Conservation (phyloP, 2,888 invertebrate genomes). For the Drosophila mettleri region DNA sequence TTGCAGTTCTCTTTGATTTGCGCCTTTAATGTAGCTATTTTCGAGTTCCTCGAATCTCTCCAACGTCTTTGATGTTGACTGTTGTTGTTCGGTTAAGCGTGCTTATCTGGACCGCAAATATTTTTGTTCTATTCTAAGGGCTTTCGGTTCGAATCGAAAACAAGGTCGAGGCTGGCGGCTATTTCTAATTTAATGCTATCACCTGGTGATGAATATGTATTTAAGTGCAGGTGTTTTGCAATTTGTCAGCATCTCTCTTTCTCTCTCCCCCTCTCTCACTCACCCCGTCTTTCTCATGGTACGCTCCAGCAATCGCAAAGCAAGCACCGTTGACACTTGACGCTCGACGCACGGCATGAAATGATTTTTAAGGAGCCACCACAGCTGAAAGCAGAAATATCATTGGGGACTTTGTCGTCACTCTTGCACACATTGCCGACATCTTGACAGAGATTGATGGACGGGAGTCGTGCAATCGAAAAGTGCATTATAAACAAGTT, state of each 20-base stretch:
- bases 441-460: conserved; percentile 69
- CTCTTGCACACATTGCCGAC: conserved; percentile 15
- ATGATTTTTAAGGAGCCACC: conserved; percentile 44
- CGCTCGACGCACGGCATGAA: conserved; percentile 34
- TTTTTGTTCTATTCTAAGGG: conserved; percentile 32
- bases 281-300: no score
- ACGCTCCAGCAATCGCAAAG: conserved; percentile 6
- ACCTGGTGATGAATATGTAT: conserved; percentile 60
- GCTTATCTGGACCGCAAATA: conserved; percentile 68
- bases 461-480: conserved; percentile 57
- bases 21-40: conserved; percentile 38
- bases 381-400: conserved; percentile 11
- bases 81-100: conserved; percentile 21
- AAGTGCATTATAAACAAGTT: conserved; percentile 57
- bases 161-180: conserved; percentile 12
- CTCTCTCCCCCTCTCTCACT: no score
- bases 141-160: neutral
- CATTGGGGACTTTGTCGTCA: neutral
- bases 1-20: conserved; percentile 9
- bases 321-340: conserved; percentile 38
- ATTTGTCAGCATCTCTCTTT: conserved; percentile 59
- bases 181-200: conserved; percentile 29
- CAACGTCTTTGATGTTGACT: conserved; percentile 47
- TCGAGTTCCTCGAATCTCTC: conserved; percentile 12
- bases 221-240: conserved; percentile 64